Conservation (phyloP, 92 coral and sea anemone genomes). For the Umimayanthus chanpuru region DNA sequence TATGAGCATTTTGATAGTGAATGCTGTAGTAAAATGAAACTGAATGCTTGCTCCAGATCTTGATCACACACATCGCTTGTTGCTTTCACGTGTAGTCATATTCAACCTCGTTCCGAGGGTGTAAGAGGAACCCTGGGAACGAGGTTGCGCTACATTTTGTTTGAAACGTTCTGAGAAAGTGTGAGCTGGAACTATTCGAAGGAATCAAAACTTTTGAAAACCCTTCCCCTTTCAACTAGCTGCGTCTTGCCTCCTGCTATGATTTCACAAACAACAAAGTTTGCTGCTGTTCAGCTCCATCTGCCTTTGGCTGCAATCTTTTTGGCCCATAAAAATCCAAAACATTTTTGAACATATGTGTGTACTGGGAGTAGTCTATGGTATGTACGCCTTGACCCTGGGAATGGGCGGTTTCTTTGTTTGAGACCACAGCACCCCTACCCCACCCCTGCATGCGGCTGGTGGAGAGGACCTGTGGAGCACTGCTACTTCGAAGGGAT, state of each 20-base stretch:
- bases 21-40: too few relatives aligned
- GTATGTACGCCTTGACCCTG: not conserved
- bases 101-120: too few relatives aligned
- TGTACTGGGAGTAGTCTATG: slow-evolving; percentile 79
- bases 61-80: too few relatives aligned
- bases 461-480: slow-evolving; percentile 11
- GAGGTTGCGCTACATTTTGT: too few relatives aligned
- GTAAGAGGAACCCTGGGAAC: too few relatives aligned
- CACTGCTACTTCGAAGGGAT: slow-evolving; percentile 18
- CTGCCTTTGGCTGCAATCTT: slow-evolving; percentile 70
- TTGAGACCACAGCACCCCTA: not conserved
- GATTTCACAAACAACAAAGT: slow-evolving; percentile 28
- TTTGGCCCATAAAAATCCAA: slow-evolving; percentile 83
- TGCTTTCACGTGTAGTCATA: too few relatives aligned
- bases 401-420: not conserved
- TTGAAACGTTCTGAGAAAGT: too few relatives aligned
- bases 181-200: too few relatives aligned
- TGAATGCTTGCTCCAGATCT: too few relatives aligned
- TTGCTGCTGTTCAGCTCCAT: slow-evolving; percentile 34
- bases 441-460: not conserved
- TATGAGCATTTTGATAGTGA: too few relatives aligned
- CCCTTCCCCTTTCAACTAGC: not conserved
- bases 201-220: not conserved
- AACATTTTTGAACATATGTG: slow-evolving; percentile 89
- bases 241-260: not conserved